phyloP scores from a whole-genome alignment of 2,113 vertebrate species.

The Oryzias melastigma region DNA sequence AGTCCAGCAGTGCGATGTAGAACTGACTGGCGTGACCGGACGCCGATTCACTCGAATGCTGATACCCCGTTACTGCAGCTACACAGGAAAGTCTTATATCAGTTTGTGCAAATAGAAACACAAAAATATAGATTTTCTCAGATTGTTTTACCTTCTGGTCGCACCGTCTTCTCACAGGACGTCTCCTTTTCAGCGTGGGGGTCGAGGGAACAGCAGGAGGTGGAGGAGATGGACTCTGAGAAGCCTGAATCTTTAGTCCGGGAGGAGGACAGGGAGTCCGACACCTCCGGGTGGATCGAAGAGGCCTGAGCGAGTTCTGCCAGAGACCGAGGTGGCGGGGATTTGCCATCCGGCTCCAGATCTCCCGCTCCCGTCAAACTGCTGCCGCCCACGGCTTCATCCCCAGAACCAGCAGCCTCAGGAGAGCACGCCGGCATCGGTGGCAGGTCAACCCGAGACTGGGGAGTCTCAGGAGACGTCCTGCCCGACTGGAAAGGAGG shows the following conservation, averaged over 20 bases:
- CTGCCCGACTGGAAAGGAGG: slow-evolving; percentile 92
- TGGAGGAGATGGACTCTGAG: slow-evolving; percentile 77
- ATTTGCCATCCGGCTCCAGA: slow-evolving; percentile 20
- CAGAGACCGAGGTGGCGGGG: slow-evolving; percentile 37
- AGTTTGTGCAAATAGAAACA: neutral
- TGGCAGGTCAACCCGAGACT: slow-evolving; percentile 65
- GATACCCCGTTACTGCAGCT: slow-evolving; percentile 94
- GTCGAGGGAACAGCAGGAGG: slow-evolving; percentile 67
- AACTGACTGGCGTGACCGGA: slow-evolving; percentile 85
- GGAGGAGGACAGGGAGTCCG: slow-evolving; percentile 63
- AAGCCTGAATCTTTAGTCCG: slow-evolving; percentile 84
- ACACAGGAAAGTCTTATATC: neutral
- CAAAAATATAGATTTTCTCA: neutral
- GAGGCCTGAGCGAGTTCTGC: slow-evolving; percentile 46
- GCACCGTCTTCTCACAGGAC: slow-evolving; percentile 84
- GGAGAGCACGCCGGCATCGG: slow-evolving; percentile 58
- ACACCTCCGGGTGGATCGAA: slow-evolving; percentile 58
- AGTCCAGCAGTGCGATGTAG: slow-evolving; percentile 87
- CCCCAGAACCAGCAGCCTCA: slow-evolving; percentile 56
- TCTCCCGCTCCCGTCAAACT: slow-evolving; percentile 14
- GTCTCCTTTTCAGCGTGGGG: slow-evolving; percentile 86
- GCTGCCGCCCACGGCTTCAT: slow-evolving; percentile 36
- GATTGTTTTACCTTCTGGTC: slow-evolving; percentile 86
- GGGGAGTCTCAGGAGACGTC: slow-evolving; percentile 82
- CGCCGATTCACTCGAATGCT: slow-evolving; percentile 83